These are phyloP conservation scores for Haemorhous mexicanus DNA, from an alignment of 2,113 vertebrate species.

Conservation along the genomic window DNA sequence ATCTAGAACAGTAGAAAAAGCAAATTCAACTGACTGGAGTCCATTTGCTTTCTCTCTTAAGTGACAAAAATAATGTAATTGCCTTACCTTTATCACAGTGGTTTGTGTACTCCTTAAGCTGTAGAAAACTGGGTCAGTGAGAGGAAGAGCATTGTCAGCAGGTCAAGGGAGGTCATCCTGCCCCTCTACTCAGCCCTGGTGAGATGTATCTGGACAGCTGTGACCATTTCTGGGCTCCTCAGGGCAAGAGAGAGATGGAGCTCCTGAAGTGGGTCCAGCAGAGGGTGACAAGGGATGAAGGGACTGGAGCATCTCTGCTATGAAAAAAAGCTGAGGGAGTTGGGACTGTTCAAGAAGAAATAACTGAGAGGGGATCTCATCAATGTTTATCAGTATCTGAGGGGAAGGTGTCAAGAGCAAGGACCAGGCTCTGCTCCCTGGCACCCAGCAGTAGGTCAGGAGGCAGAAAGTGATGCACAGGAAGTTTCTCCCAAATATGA, in stretches of 20 bases:
- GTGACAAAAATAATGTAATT: not conserved
- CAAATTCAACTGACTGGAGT: not conserved
- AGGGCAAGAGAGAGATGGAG: not conserved
- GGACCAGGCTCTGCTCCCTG: rapidly evolving
- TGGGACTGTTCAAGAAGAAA: not conserved
- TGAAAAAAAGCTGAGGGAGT: not conserved
- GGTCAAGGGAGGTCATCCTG: not conserved
- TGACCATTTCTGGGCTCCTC: not conserved
- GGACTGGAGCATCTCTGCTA: not conserved
- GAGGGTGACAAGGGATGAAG: not conserved
- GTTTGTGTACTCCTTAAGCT: not conserved
- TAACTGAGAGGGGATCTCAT: not conserved
- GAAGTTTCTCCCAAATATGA: not conserved
- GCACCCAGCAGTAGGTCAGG: not conserved
- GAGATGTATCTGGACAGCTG: not conserved
- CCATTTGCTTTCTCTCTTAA: not conserved
- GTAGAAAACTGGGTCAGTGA: not conserved
- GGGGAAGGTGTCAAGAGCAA: not conserved
- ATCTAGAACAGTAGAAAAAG: not conserved
- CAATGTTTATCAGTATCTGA: not conserved
- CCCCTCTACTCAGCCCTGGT: not conserved
- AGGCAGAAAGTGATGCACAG: not conserved
- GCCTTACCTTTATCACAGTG: not conserved
- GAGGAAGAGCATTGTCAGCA: not conserved
- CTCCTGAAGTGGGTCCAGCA: not conserved